Percentiles rank a stretch among this genome's conserved stretches.
Evolutionary conservation across 2,113 vertebrate genomes (phyloP).

Genomic region (Quiscalus mexicanus): DNA sequence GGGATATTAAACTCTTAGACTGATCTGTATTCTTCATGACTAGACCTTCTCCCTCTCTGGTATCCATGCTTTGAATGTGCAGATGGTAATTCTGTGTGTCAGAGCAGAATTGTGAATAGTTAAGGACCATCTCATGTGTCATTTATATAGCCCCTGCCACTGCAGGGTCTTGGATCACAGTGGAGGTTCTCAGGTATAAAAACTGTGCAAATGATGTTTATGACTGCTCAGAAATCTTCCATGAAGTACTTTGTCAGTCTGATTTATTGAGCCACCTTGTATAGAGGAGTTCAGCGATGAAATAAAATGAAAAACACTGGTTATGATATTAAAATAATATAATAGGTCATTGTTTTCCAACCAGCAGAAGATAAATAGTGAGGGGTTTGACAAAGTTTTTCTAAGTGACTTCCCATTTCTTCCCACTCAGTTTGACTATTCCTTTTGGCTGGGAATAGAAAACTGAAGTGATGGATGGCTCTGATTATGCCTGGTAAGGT

Average conservation of each 20-base stretch:
- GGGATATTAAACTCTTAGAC: not conserved
- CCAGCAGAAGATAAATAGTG: not conserved
- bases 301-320: not conserved
- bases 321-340: not conserved
- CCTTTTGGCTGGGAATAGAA: not conserved
- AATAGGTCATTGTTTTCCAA: not conserved
- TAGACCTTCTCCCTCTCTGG: not conserved
- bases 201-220: not conserved
- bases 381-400: not conserved
- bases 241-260: not conserved
- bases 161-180: not conserved
- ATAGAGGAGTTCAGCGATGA: not conserved
- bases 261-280: not conserved
- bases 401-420: not conserved
- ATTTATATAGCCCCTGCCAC: not conserved
- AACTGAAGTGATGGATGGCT: constrained; percentile 53
- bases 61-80: not conserved
- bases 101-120: not conserved
- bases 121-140: not conserved
- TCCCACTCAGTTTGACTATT: not conserved
- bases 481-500: constrained; percentile 59
- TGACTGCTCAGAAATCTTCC: not conserved
- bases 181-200: not conserved
- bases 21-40: not conserved
- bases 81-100: not conserved